These are phyloP conservation scores for Leucopsar rothschildi DNA, from an alignment of 2,113 vertebrate genomes.

Conservation along the genomic window DNA sequence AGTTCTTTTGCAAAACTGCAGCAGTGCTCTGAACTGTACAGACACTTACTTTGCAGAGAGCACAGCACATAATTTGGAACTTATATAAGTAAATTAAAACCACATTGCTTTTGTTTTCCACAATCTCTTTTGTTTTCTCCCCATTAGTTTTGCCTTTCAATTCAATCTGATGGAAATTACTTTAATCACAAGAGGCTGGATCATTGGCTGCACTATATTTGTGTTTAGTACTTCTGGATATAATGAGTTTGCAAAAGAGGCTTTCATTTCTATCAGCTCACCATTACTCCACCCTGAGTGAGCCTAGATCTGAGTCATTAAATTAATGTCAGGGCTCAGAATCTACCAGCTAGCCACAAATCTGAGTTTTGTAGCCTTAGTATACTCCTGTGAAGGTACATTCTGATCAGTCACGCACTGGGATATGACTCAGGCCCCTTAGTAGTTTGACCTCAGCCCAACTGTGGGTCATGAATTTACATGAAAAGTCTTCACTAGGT, in stretches of 20 bases:
- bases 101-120: conserved; percentile 15
- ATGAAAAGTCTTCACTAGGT: background rate
- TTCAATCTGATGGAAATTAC: background rate
- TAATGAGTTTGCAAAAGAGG: background rate
- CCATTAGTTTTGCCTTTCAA: conserved; percentile 3
- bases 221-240: background rate
- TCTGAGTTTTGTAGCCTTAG: background rate
- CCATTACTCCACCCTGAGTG: background rate
- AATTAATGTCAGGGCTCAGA: background rate
- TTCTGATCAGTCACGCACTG: background rate
- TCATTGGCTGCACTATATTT: background rate
- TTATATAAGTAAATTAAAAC: conserved; percentile 19
- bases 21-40: background rate
- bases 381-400: background rate
- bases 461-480: background rate
- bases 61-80: background rate
- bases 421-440: accelerated
- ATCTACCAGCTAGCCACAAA: background rate
- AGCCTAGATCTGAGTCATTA: background rate
- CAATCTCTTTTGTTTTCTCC: background rate
- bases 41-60: background rate
- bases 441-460: background rate
- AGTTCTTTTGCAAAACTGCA: background rate
- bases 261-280: background rate
- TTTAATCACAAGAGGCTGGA: conserved; percentile 8